phyloP scores from a whole-genome alignment of 2,113 vertebrate species.

The Notarius quadriscutis region DNA sequence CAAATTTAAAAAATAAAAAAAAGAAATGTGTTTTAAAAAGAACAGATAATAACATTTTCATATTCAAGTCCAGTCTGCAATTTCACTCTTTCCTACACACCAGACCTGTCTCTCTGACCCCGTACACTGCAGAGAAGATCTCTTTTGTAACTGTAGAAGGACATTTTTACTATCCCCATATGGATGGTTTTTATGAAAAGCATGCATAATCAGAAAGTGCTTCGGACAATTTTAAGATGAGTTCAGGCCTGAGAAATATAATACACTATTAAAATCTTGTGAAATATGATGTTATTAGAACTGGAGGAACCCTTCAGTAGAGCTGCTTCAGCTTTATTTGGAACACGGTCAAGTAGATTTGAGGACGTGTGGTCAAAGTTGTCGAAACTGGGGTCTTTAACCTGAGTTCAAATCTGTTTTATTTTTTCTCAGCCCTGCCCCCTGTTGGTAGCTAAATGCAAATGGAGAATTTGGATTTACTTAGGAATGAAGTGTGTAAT shows the following conservation, averaged over 20 bases:
- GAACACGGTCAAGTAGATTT: background rate
- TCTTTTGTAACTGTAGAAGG: background rate
- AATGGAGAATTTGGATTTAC: background rate
- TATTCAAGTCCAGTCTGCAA: conserved; percentile 1
- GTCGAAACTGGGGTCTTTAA: background rate
- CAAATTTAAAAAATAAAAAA: background rate
- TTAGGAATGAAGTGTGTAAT: background rate
- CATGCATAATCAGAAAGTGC: background rate
- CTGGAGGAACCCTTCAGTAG: background rate
- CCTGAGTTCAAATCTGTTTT: background rate
- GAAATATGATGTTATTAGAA: background rate
- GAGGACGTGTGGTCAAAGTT: background rate
- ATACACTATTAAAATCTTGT: background rate
- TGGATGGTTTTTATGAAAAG: background rate
- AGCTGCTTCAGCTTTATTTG: background rate
- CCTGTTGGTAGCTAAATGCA: conserved; percentile 14
- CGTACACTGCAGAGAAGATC: background rate
- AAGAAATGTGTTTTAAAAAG: background rate
- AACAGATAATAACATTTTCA: background rate
- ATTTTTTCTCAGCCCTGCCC: conserved; percentile 12
- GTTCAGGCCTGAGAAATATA: background rate
- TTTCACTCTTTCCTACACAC: background rate
- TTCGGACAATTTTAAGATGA: background rate
- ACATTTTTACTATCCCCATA: background rate
- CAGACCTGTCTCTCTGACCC: background rate